These are phyloP conservation scores for Phthorimaea operculella DNA, from an alignment of 1,140 invertebrate genomes.

Conservation along the genomic window DNA sequence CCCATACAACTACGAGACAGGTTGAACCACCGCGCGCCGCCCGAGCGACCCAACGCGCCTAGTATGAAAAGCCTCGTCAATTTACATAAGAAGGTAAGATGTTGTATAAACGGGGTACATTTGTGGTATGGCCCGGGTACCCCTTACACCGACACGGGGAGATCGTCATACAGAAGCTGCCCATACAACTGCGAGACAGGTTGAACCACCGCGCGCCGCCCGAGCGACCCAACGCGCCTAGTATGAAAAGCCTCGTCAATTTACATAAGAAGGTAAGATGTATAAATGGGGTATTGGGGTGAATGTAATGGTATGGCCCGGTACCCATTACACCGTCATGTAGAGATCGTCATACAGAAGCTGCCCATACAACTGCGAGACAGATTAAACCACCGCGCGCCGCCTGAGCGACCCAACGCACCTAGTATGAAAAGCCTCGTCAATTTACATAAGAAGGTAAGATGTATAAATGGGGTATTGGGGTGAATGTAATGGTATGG, in stretches of 20 bases:
- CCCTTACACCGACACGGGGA: slow-evolving; percentile 79
- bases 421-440: slow-evolving; percentile 85
- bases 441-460: slow-evolving; percentile 75
- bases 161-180: slow-evolving; percentile 90
- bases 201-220: slow-evolving; percentile 74
- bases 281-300: slow-evolving; percentile 69
- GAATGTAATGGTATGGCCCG: slow-evolving; percentile 75
- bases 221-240: slow-evolving; percentile 77
- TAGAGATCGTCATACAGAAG: slow-evolving; percentile 92
- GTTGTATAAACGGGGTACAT: slow-evolving; percentile 73
- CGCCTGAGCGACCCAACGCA: slow-evolving; percentile 75
- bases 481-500: slow-evolving; percentile 74
- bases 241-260: slow-evolving; percentile 83
- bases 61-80: slow-evolving; percentile 85
- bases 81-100: slow-evolving; percentile 71
- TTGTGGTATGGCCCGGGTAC: slow-evolving; percentile 76
- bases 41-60: slow-evolving; percentile 77
- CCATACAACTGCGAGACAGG: slow-evolving; percentile 78
- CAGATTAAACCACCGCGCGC: slow-evolving; percentile 73
- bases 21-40: slow-evolving; percentile 73
- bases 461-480: slow-evolving; percentile 73
- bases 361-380: slow-evolving; percentile 83
- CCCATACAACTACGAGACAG: slow-evolving; percentile 79
- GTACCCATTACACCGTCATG: slow-evolving; percentile 75
- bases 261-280: slow-evolving; percentile 71